Percentiles rank a stretch among this genome's conserved stretches.
These are phyloP conservation scores for Synergus laeviventris DNA, from an alignment of 2,888 invertebrate species.

Conservation along the genomic window DNA sequence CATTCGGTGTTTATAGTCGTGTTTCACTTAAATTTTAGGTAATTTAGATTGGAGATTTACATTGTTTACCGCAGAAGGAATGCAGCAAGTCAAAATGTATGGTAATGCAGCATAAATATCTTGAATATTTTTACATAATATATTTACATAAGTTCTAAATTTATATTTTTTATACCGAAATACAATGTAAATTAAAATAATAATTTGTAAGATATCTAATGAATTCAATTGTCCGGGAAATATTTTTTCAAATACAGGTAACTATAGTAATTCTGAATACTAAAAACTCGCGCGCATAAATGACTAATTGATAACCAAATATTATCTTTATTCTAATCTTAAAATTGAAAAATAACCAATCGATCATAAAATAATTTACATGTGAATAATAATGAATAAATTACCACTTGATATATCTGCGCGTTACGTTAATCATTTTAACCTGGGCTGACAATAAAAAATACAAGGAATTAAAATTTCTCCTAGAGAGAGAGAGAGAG, in stretches of 20 bases:
- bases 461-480: background rate
- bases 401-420: background rate
- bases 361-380: background rate
- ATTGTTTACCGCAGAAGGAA: background rate
- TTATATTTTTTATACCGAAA: too few species aligned
- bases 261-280: too few species aligned
- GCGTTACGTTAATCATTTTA: background rate
- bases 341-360: background rate
- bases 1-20: constrained; percentile 3
- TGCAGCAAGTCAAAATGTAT: background rate
- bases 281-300: too few species aligned
- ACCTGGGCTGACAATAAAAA: background rate
- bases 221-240: too few species aligned
- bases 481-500: background rate
- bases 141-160: background rate
- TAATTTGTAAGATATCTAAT: too few species aligned
- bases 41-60: background rate
- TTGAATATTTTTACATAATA: background rate
- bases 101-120: background rate
- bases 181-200: too few species aligned
- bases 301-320: background rate
- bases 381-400: background rate
- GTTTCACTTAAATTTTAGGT: constrained; percentile 6
- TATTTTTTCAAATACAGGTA: too few species aligned
- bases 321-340: background rate